phyloP scores from a whole-genome alignment of 1,140 invertebrate species.

The Penaeus chinensis region DNA sequence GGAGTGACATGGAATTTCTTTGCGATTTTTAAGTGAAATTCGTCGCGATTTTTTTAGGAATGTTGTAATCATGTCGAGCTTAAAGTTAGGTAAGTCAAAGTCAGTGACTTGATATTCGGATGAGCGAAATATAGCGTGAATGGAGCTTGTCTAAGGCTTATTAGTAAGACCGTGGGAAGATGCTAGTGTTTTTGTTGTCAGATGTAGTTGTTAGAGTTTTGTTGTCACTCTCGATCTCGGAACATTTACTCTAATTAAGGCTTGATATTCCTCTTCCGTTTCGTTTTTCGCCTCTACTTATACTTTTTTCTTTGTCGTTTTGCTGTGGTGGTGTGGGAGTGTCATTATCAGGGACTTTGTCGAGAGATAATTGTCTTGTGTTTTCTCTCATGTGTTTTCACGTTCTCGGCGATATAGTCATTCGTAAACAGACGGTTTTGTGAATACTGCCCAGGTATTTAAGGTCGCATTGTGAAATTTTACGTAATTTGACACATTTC shows the following conservation, averaged over 20 bases:
- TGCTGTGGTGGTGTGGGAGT: too few species aligned
- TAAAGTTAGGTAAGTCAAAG: conserved; percentile 54
- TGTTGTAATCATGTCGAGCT: conserved; percentile 59
- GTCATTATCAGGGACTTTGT: too few species aligned
- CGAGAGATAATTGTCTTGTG: too few species aligned
- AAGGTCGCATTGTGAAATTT: not conserved
- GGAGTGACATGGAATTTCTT: conserved; percentile 37
- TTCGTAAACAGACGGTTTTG: not conserved
- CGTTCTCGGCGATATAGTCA: not conserved
- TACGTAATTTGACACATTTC: not conserved
- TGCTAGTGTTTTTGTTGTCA: conserved; percentile 42
- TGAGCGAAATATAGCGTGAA: not conserved
- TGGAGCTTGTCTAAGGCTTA: conserved; percentile 14
- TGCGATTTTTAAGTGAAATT: conserved; percentile 29
- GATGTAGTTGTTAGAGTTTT: conserved; percentile 29
- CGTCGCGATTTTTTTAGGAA: conserved; percentile 39
- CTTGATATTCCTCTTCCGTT: too few species aligned
- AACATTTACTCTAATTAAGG: too few species aligned
- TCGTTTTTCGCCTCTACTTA: too few species aligned
- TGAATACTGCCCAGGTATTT: not conserved
- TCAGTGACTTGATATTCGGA: not conserved
- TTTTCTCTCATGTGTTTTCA: not conserved
- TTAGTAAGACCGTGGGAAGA: conserved; percentile 31
- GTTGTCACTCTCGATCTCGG: conserved; percentile 2
- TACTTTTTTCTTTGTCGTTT: too few species aligned